Evolutionary conservation across 2,113 vertebrate genomes (phyloP).

Genomic region (Puntigrus tetrazona): DNA sequence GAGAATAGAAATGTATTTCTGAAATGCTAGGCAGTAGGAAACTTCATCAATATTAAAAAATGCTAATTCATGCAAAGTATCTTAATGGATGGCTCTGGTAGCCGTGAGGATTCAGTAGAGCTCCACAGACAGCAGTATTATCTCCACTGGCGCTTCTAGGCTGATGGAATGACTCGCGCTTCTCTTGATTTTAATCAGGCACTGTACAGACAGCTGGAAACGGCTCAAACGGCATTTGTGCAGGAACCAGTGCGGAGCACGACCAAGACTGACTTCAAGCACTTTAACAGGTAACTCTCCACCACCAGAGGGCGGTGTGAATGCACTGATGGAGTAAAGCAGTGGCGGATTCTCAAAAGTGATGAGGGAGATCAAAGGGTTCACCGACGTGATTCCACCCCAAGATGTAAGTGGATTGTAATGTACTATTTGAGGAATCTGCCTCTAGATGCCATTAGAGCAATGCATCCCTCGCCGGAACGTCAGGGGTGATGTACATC

Average conservation of each 20-base stretch:
- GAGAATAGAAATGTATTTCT: neutral
- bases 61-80: slow-evolving; percentile 38
- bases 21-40: neutral
- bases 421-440: neutral
- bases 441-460: neutral
- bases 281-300: slow-evolving; percentile 45
- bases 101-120: neutral
- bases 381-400: neutral
- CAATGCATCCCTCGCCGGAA: neutral
- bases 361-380: slow-evolving; percentile 7
- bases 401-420: slow-evolving; percentile 8
- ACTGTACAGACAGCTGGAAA: slow-evolving; percentile 44
- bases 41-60: slow-evolving; percentile 33
- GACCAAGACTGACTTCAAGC: slow-evolving; percentile 42
- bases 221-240: neutral
- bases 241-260: slow-evolving; percentile 37
- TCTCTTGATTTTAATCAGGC: slow-evolving; percentile 45
- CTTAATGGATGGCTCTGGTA: slow-evolving; percentile 20
- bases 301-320: slow-evolving; percentile 51
- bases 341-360: slow-evolving; percentile 10
- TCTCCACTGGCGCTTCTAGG: slow-evolving; percentile 3
- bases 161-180: slow-evolving; percentile 22
- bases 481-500: neutral
- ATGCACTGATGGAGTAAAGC: neutral
- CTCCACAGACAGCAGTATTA: neutral